These are phyloP conservation scores for Spodoptera exigua DNA, from an alignment of 2,888 invertebrate species.

Conservation along the genomic window DNA sequence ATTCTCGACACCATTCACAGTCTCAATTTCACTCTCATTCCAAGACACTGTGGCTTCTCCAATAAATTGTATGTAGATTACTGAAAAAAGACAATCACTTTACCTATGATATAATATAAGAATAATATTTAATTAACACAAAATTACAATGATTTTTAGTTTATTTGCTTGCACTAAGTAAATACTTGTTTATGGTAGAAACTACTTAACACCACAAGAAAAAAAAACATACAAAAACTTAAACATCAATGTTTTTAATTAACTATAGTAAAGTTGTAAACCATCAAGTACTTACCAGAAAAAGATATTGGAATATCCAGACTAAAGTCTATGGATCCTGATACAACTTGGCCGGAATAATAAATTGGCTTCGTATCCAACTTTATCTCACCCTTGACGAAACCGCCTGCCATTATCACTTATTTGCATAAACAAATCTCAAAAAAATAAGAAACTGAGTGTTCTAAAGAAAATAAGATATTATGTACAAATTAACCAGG, in stretches of 20 bases:
- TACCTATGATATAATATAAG: background rate
- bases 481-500: too few relatives aligned
- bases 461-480: background rate
- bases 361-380: conserved; percentile 68
- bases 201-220: too few relatives aligned
- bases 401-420: conserved; percentile 57
- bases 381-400: conserved; percentile 64
- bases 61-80: conserved; percentile 65
- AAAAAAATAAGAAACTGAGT: conserved; percentile 3
- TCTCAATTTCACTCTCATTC: conserved; percentile 69
- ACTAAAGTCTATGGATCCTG: conserved; percentile 69
- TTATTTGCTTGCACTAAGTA: too few relatives aligned
- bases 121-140: background rate
- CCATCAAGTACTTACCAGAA: conserved; percentile 62
- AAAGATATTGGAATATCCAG: conserved; percentile 63
- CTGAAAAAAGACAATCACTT: conserved; percentile 22
- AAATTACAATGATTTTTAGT: background rate
- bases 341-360: conserved; percentile 74
- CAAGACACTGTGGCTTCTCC: conserved; percentile 75
- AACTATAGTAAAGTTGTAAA: too few relatives aligned
- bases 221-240: too few relatives aligned
- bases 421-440: conserved; percentile 13
- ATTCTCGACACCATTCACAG: conserved; percentile 59
- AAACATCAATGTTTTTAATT: too few relatives aligned
- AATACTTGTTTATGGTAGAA: too few relatives aligned